A percentile compares a stretch with the other conserved stretches of the same genome.
These are phyloP conservation scores for Drosophila auraria DNA, from an alignment of 1,140 invertebrate genomes.

Conservation along the genomic window DNA sequence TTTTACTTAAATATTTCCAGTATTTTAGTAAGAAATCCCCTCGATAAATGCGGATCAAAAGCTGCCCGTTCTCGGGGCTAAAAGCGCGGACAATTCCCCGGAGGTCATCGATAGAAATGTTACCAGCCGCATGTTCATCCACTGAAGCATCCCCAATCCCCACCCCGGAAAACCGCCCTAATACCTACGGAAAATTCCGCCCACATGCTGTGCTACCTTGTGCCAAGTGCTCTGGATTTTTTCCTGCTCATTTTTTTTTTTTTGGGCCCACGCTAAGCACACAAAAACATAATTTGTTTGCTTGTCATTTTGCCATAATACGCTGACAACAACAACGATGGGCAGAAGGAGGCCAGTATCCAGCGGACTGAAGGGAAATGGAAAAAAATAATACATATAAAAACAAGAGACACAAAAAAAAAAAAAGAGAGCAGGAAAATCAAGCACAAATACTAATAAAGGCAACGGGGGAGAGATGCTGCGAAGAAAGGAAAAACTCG, in stretches of 20 bases:
- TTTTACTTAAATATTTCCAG: not conserved
- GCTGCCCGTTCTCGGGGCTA: not conserved
- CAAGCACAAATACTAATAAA: constrained; percentile 63
- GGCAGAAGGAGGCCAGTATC: constrained; percentile 7
- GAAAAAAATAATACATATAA: constrained; percentile 2
- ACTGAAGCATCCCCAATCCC: constrained; percentile 2
- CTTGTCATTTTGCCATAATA: constrained; percentile 75
- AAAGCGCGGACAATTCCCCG: not conserved
- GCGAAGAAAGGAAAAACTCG: constrained; percentile 43
- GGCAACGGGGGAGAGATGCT: constrained; percentile 16
- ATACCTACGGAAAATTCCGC: not conserved
- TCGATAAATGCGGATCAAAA: not conserved
- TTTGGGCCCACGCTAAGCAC: constrained; percentile 66
- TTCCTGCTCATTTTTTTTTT: constrained; percentile 23
- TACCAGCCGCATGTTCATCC: constrained; percentile 46
- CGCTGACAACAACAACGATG: constrained; percentile 65
- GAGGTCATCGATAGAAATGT: constrained; percentile 53
- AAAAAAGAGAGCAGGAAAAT: constrained; percentile 33
- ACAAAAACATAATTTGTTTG: constrained; percentile 82
- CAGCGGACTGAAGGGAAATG: constrained; percentile 17
- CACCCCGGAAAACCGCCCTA: not conserved
- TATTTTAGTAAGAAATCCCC: not conserved
- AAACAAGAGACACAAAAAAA: constrained; percentile 1
- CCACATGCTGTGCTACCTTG: constrained; percentile 40
- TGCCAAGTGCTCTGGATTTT: constrained; percentile 56